A percentile compares a stretch with the other conserved stretches of the same genome.
Evolutionary conservation across 2,888 invertebrate species (phyloP).

Genomic region (Microdon myrmicae): DNA sequence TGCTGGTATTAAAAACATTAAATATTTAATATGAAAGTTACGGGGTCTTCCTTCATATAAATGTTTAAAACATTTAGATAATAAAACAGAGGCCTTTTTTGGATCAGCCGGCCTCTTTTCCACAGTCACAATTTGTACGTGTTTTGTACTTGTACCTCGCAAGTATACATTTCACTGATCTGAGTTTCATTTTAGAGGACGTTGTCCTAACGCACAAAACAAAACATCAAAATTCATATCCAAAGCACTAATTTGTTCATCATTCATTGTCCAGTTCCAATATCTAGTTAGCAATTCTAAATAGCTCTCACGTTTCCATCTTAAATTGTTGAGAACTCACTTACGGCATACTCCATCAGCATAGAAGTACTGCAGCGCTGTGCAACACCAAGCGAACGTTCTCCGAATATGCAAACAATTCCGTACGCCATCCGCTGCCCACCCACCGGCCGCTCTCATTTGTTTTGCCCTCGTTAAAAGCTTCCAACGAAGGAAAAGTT

Average conservation of each 20-base stretch:
- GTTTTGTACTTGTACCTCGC: no score
- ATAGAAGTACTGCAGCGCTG: conserved; percentile 16
- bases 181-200: not conserved
- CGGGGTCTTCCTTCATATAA: no score
- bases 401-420: conserved; percentile 34
- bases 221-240: conserved; percentile 1
- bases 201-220: not conserved
- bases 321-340: conserved; percentile 11
- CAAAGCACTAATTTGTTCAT: conserved; percentile 6
- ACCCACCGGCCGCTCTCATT: not conserved
- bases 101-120: no score
- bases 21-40: no score
- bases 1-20: no score
- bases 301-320: conserved; percentile 8
- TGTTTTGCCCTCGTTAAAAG: conserved; percentile 36
- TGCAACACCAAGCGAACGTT: conserved; percentile 13
- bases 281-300: conserved; percentile 6
- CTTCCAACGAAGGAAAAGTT: conserved; percentile 20
- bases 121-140: no score
- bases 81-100: no score
- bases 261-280: conserved; percentile 3
- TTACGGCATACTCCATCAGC: conserved; percentile 24
- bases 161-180: no score
- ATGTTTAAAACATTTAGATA: no score
- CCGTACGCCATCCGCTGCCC: conserved; percentile 1